phyloP scores from a whole-genome alignment of 1,140 invertebrate species.

The Drusus annulatus region DNA sequence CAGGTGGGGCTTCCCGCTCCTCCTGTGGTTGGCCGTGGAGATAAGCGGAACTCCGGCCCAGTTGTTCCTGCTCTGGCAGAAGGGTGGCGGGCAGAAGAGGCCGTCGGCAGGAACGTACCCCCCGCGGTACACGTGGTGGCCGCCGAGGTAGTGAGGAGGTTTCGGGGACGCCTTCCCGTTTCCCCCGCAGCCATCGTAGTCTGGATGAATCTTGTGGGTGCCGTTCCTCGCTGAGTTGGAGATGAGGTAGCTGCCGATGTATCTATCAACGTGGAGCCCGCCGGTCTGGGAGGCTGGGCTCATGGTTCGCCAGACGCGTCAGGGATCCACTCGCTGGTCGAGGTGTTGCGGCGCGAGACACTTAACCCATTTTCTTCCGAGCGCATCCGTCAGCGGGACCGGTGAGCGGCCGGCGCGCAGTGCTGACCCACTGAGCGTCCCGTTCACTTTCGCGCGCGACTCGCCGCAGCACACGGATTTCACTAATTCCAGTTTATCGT shows the following conservation, averaged over 20 bases:
- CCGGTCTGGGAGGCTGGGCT: slow-evolving; percentile 75
- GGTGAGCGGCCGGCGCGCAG: background rate
- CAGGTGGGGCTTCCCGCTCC: slow-evolving; percentile 59
- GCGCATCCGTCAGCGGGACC: slow-evolving; percentile 44
- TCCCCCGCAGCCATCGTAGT: slow-evolving; percentile 62
- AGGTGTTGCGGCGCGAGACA: slow-evolving; percentile 65
- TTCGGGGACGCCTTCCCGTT: slow-evolving; percentile 58
- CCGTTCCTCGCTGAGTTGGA: slow-evolving; percentile 62
- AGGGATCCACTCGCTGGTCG: slow-evolving; percentile 56
- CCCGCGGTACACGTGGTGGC: slow-evolving; percentile 67
- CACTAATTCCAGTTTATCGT: slow-evolving; percentile 15
- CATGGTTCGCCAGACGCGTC: slow-evolving; percentile 64
- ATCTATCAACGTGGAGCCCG: slow-evolving; percentile 76
- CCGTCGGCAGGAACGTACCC: slow-evolving; percentile 61
- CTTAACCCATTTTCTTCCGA: slow-evolving; percentile 65
- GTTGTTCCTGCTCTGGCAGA: slow-evolving; percentile 67
- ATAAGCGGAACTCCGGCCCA: slow-evolving; percentile 82
- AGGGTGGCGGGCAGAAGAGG: slow-evolving; percentile 67
- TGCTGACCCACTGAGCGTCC: slow-evolving; percentile 25
- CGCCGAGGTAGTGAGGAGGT: slow-evolving; percentile 68
- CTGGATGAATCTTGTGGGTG: slow-evolving; percentile 61
- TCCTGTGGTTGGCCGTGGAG: slow-evolving; percentile 72
- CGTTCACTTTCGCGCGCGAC: slow-evolving; percentile 51
- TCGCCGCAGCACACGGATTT: background rate
- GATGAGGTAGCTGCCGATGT: slow-evolving; percentile 78